A percentile compares a stretch with the other conserved stretches of the same genome.
Conservation (phyloP, 92 coral and sea anemone genomes). For the Desmophyllum pertusum region DNA sequence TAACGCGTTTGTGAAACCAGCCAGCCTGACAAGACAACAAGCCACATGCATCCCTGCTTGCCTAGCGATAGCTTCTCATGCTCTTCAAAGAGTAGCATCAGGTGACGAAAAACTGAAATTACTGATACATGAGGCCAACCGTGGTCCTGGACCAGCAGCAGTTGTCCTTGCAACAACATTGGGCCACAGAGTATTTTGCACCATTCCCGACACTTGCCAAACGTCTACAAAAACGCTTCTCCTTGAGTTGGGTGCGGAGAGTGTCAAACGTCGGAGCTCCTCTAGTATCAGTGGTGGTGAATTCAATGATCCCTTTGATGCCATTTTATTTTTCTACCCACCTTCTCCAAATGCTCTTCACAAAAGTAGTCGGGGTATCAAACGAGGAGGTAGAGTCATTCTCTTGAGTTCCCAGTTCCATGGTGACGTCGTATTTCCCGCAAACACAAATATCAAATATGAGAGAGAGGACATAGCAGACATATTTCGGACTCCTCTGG, state of each 20-base stretch:
- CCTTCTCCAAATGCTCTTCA: constrained; percentile 31
- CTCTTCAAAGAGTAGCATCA: constrained; percentile 31
- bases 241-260: constrained; percentile 36
- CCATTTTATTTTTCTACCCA: constrained; percentile 31
- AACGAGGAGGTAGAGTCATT: constrained; percentile 39
- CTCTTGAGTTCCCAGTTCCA: constrained; percentile 1
- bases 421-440: constrained; percentile 28
- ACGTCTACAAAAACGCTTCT: constrained; percentile 18
- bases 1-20: constrained; percentile 45
- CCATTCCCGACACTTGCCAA: constrained; percentile 26
- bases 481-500: constrained; percentile 10
- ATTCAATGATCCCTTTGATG: constrained; percentile 41
- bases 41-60: constrained; percentile 55
- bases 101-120: neutral
- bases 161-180: constrained; percentile 48
- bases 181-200: constrained; percentile 58
- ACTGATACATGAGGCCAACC: constrained; percentile 59
- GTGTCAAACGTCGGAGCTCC: constrained; percentile 22
- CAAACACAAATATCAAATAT: constrained; percentile 17
- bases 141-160: constrained; percentile 63
- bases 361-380: constrained; percentile 17
- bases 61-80: constrained; percentile 52
- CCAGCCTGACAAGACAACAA: constrained; percentile 38
- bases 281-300: neutral
- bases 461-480: constrained; percentile 26